Base-by-base conservation (phyloP, 2,113 vertebrate species). In the Tricholaema leucomelas region DNA sequence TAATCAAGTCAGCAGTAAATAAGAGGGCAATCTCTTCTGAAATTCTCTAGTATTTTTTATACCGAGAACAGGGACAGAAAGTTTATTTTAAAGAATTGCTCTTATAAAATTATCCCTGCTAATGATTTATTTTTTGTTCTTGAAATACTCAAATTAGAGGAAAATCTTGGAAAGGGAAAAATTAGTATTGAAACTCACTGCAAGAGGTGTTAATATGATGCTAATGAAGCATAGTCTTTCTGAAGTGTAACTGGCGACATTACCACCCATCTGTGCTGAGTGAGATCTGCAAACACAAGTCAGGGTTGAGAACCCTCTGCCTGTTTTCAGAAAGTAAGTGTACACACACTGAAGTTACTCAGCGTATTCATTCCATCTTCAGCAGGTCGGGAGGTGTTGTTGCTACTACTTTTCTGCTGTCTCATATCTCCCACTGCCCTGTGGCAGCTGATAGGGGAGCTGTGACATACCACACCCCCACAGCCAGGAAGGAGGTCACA, bases 381-480 rank as follows among this genome's bases (percentile, higher is more conserved):
- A 0, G 66, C 76, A 5, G 79, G 15, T n/a, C 0, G 54, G 81
- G 56, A 25, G 81, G 80, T 91, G 89, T 77, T 85, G 76, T 91
- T 90, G 70, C 80, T 91, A 55, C 76, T 27, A 8, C 70, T 89
- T 96, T 96, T 94, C 90, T 96, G 96, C 94, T 95, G 91, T 95
- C 90, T 96, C 94, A 91, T 97, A 97, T 96, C 94, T 97, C 60
- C 60, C 28, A 25, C 81, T 1, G 24, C 93, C 94, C 93, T 96
- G 95, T 94, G 91, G 93, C 92, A 91, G 82, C 92, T 96, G 96
- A 97, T 96, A 97, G 65, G 58, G 42, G 94, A 96, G 72, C 96
- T 94, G 90, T 95, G 95, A 94, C 96, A 94, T 88, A 90, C 95
- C 95, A 93, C 95, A 92, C 93, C 96, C 92, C 85, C 30, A 5